Base-by-base conservation (phyloP, 37 sponge, comb jelly and placozoan species). In the Tethya wilhelma region DNA sequence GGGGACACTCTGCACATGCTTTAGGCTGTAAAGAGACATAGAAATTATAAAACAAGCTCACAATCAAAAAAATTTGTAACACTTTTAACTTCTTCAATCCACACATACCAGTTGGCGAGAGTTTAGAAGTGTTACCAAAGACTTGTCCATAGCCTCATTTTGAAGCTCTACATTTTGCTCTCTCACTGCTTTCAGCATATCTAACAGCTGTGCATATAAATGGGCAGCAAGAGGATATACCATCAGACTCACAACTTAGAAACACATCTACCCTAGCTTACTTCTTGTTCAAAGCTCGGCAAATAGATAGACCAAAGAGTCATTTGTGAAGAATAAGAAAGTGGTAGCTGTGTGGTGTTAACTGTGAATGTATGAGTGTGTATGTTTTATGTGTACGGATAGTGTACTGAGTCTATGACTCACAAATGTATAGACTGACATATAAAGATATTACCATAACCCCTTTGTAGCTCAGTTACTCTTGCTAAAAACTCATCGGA, bases 271-370 rank as follows among this genome's bases (percentile, higher is more conserved):
- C 23, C 59, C 4, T 19, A 7, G 63, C 37, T 4, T 66, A 83
- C 84, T 57, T 83, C 56, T 83, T 75, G 84, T 41, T 83, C 49
- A 40, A 83, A 57, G 33, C 74, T 73, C 23, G 84, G 84, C 19
- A 73, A 57, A 34, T 83, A 31, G 14, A 7, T 33, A 6, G 43
- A 40, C 84, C 84, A 83, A 2, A 83, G 75, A 12, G 33, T 31
- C 31, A 75, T 29, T 20, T 32, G 12, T 67, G 75, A n/a, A n/a
- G n/a, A n/a, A n/a, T n/a, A n/a, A n/a, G n/a, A n/a, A n/a, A n/a
- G n/a, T n/a, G n/a, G n/a, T n/a, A n/a, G n/a, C n/a, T n/a, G n/a
- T n/a, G n/a, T n/a, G n/a, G n/a, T n/a, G n/a, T n/a, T n/a, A n/a
- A n/a, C n/a, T n/a, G n/a, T n/a, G n/a, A n/a, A n/a, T n/a, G 53